Conservation (phyloP, 2,888 invertebrate genomes). For the Gymnocheta viridis region DNA sequence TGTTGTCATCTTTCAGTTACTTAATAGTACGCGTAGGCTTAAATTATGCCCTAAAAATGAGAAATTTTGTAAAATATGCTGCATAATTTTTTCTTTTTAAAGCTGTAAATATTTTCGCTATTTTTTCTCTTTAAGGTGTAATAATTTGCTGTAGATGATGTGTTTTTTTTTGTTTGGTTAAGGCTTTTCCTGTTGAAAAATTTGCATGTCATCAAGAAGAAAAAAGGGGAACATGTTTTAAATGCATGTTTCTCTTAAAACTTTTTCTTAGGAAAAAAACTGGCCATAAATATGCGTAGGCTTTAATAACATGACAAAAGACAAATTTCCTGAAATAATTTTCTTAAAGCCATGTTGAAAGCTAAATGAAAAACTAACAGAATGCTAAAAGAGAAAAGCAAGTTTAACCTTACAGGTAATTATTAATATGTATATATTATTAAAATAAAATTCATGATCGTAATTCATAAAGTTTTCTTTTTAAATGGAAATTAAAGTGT, state of each 20-base stretch:
- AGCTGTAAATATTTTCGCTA: conserved; percentile 9
- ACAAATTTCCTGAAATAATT: conserved; percentile 69
- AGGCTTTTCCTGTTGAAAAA: conserved; percentile 47
- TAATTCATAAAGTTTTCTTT: conserved; percentile 1
- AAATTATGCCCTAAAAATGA: conserved; percentile 59
- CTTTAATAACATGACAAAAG: conserved; percentile 70
- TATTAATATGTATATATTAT: conserved; percentile 23
- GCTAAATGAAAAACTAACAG: conserved; percentile 36
- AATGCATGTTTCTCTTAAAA: conserved; percentile 42
- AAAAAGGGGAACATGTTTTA: conserved; percentile 53
- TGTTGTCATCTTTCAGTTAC: conserved; percentile 22
- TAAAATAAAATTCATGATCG: not conserved
- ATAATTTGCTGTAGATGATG: conserved; percentile 59
- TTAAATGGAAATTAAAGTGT: not conserved
- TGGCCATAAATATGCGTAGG: conserved; percentile 68
- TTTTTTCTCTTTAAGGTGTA: conserved; percentile 32
- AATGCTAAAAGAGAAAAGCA: not conserved
- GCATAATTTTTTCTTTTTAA: conserved; percentile 27
- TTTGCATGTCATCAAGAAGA: conserved; percentile 60
- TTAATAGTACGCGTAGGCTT: conserved; percentile 58
- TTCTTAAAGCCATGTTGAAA: conserved; percentile 29
- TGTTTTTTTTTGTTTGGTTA: conserved; percentile 16
- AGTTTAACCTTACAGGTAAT: conserved; percentile 30
- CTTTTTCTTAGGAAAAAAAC: conserved; percentile 40
- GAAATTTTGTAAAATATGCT: conserved; percentile 58